These are phyloP conservation scores for Brachystomella parvula DNA, from an alignment of 1,140 invertebrate species.

Conservation along the genomic window DNA sequence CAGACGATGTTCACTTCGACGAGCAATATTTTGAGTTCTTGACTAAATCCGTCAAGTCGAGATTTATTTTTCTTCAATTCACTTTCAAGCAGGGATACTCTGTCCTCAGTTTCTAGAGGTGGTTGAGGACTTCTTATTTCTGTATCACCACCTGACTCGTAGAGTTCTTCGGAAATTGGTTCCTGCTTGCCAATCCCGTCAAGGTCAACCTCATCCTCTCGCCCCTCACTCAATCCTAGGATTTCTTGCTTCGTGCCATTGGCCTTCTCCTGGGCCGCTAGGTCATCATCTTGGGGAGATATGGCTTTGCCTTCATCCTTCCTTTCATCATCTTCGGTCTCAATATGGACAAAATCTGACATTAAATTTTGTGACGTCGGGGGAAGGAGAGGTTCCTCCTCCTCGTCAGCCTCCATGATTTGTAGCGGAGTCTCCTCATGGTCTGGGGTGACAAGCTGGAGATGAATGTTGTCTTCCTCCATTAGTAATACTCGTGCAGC, in stretches of 20 bases:
- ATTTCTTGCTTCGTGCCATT: background rate
- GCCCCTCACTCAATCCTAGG: no score
- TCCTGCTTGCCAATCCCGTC: background rate
- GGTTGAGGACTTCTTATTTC: no score
- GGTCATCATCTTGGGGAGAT: background rate
- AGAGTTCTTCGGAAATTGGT: background rate
- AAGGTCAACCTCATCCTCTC: background rate
- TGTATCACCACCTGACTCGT: background rate
- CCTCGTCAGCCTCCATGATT: conserved; percentile 1
- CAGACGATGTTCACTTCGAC: conserved; percentile 22
- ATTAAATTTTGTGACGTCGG: background rate
- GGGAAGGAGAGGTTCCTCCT: background rate
- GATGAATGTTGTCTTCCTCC: conserved; percentile 1
- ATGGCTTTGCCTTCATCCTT: no score
- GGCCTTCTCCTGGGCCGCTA: no score
- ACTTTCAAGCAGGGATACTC: conserved; percentile 1
- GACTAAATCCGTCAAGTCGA: conserved; percentile 8
- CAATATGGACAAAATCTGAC: no score
- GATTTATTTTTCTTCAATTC: conserved; percentile 11
- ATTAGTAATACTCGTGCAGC: no score
- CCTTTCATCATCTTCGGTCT: no score
- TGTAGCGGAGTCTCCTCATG: background rate
- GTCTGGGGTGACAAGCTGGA: background rate
- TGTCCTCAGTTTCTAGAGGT: background rate
- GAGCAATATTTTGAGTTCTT: conserved; percentile 17